These are phyloP conservation scores for Phylloscopus collybita DNA, from an alignment of 2,797 vertebrate species.

Conservation along the genomic window DNA sequence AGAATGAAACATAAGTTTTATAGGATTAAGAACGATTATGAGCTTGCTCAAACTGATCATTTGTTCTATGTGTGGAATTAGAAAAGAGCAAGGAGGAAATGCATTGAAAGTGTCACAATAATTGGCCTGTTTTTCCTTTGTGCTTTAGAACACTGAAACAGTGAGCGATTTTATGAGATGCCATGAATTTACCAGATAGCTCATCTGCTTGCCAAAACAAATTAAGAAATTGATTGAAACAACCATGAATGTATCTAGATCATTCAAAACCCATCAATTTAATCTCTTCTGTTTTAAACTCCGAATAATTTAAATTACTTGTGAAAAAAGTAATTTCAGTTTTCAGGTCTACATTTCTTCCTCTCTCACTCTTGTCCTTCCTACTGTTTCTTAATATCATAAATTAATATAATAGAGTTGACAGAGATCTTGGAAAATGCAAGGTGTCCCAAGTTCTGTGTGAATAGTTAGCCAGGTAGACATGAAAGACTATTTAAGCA, in stretches of 20 bases:
- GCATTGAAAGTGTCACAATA: not conserved
- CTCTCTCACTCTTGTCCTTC: not conserved
- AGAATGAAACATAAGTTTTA: slow-evolving; percentile 12
- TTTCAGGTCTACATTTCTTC: not conserved
- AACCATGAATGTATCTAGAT: not conserved
- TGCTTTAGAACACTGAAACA: not conserved
- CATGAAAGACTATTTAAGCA: not conserved
- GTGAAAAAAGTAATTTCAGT: not conserved
- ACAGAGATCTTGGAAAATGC: not conserved
- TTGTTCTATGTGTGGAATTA: not conserved
- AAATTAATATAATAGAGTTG: not conserved
- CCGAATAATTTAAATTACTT: not conserved
- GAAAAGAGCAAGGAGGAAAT: not conserved
- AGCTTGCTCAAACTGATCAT: not conserved
- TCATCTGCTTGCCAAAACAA: slow-evolving; percentile 11
- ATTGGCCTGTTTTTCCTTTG: not conserved
- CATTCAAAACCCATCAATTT: not conserved
- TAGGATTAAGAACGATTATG: slow-evolving; percentile 24
- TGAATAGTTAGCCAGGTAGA: not conserved
- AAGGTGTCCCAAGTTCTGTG: not conserved
- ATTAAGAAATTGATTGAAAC: slow-evolving; percentile 6
- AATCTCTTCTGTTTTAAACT: not conserved
- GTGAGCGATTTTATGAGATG: not conserved
- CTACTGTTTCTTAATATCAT: not conserved
- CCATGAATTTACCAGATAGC: not conserved